Evolutionary conservation across 92 coral and sea anemone species (phyloP).

Genomic region (Montipora capitata): DNA sequence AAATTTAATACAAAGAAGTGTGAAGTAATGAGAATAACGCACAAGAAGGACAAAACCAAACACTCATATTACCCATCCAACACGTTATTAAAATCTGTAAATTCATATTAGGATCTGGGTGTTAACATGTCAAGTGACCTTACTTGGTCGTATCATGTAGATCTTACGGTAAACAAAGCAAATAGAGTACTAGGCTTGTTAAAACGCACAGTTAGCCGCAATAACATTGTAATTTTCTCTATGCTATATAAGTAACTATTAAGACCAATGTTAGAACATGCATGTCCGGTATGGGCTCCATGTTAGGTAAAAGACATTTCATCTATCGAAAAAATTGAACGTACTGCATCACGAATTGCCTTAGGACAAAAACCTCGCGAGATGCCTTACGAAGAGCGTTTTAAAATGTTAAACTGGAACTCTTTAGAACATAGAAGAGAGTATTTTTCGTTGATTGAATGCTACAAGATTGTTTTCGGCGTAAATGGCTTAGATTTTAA

Average conservation of each 20-base stretch:
- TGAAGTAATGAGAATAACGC: conserved; percentile 2
- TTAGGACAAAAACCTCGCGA: neutral
- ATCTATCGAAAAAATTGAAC: neutral
- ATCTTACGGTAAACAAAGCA: neutral
- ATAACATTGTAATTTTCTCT: conserved; percentile 1
- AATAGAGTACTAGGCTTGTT: neutral
- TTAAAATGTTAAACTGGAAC: conserved; percentile 14
- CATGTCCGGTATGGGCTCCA: neutral
- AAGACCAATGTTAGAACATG: neutral
- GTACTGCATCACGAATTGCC: neutral
- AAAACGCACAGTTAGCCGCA: conserved; percentile 2
- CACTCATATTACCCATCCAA: too few relatives aligned
- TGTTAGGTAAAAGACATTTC: too few relatives aligned
- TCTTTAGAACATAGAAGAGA: conserved; percentile 17
- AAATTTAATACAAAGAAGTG: neutral
- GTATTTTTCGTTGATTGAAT: conserved; percentile 8
- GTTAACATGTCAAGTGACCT: too few relatives aligned
- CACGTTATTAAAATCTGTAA: too few relatives aligned
- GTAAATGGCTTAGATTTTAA: neutral
- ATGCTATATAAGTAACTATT: too few relatives aligned
- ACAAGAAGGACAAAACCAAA: neutral
- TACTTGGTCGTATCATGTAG: neutral
- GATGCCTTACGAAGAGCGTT: conserved; percentile 9
- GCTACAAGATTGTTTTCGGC: neutral
- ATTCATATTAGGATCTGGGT: too few relatives aligned